phyloP scores from a whole-genome alignment of 2,113 vertebrate species.

The Crypturellus undulatus region DNA sequence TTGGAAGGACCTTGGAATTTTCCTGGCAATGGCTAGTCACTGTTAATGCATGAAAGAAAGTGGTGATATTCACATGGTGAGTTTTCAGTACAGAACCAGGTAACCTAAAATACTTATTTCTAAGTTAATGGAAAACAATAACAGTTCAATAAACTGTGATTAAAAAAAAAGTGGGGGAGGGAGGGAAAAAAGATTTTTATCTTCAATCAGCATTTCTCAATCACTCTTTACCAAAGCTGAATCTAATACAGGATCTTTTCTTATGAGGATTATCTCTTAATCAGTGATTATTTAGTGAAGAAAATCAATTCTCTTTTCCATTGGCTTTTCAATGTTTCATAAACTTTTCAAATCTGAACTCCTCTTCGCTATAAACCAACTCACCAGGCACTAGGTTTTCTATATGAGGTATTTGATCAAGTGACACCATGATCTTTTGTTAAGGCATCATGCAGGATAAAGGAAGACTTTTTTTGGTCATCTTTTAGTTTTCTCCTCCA shows the following conservation, averaged over 20 bases:
- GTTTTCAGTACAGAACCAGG: background rate
- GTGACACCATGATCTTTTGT: fast-evolving
- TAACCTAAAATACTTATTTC: background rate
- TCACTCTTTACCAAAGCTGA: background rate
- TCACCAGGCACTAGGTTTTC: background rate
- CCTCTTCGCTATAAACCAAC: background rate
- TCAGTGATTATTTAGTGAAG: background rate
- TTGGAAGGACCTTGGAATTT: background rate
- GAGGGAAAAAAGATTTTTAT: background rate
- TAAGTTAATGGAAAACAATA: background rate
- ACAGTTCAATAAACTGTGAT: background rate
- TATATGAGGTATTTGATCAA: background rate
- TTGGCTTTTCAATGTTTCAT: background rate
- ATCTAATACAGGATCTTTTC: background rate
- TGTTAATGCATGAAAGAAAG: background rate
- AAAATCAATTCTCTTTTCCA: background rate
- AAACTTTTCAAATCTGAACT: background rate
- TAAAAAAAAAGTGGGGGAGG: background rate
- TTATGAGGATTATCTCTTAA: background rate
- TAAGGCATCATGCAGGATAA: background rate
- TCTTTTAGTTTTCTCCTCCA: background rate
- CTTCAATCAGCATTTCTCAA: background rate
- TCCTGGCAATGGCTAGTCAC: background rate
- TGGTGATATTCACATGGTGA: background rate
- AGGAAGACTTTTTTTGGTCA: background rate